Evolutionary conservation across 2,888 invertebrate species (phyloP), one percentile per base, ranked within the genome.

Genomic region (Troides oblongomaculatus): DNA sequence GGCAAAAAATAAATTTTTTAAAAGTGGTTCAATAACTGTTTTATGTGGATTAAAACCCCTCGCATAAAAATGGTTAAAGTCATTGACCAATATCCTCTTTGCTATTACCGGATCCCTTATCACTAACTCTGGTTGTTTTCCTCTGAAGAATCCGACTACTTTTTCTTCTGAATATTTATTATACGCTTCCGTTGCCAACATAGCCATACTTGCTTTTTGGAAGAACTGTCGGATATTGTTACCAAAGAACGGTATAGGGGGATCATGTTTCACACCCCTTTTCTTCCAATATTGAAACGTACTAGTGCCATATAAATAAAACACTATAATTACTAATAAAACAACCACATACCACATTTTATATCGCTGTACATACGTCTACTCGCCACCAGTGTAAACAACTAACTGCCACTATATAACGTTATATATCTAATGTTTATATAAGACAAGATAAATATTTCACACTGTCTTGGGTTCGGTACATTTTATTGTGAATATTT

Each of bases 1-100:
- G 62, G 85, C 87, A 69, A 89, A 87, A 72, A 91, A 91, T 66
- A 92, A 75, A 74, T 91, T 92, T 74, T 81, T 86, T 57, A 90
- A 53, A 68, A 92, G 75, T 0, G 89, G 90, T 74, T 92, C 90
- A 7, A 86, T 79, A 4, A 84, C 85, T 46, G 78, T 86, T 73
- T 84, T 87, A 64, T 90, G 84, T 0, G 86, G 39, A 43, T 43
- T 79, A 10, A 90, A 72, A 7, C 89, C 90, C 81, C 90, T 84
- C 14, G 84, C 80, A 72, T 87, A 76, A 72, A 91, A 91, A 72
- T 76, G 78, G 66, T 84, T 78, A 56, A 89, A 92, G 74, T 92
- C 90, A 0, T 84, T 85, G 21, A 82, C 75, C 4, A 92, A 79
- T 68, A 92, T 79, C 65, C 87, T 77, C 77, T 90, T 92, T 0